Conservation (phyloP, 2,113 vertebrate species). For the Saimiri boliviensis region DNA sequence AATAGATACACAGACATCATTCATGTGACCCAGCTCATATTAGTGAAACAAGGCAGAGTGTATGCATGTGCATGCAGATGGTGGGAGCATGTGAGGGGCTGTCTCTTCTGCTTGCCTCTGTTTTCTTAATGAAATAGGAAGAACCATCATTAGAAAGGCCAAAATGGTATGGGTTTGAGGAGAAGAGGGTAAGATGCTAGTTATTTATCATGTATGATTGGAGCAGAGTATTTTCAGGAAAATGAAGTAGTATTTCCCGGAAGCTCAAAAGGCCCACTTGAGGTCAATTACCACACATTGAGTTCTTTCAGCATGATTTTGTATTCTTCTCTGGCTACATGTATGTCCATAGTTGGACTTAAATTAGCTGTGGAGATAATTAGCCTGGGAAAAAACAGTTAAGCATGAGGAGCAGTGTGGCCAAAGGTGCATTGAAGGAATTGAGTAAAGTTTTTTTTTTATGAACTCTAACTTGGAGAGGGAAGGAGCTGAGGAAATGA, state of each 20-base stretch:
- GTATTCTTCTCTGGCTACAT: neutral
- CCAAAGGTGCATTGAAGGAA: neutral
- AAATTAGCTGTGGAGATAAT: neutral
- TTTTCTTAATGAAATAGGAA: neutral
- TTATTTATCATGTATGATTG: neutral
- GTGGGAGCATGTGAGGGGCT: too few relatives aligned
- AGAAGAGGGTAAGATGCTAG: neutral
- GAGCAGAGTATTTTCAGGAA: neutral
- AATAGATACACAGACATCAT: neutral
- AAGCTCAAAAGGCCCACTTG: too few relatives aligned
- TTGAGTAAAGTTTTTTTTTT: neutral
- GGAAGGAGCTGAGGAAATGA: neutral
- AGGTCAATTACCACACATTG: neutral
- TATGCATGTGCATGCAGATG: accelerated
- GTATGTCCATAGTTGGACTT: neutral
- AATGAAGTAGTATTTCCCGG: neutral
- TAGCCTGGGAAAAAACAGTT: neutral
- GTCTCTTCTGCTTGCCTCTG: neutral
- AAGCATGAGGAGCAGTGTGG: neutral
- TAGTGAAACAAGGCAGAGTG: neutral
- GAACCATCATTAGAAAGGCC: neutral
- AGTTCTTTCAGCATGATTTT: neutral
- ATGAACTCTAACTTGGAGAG: neutral
- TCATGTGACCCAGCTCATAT: too few relatives aligned
- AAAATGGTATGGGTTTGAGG: neutral